Conservation (phyloP, 2,888 invertebrate species). For the Ophioninae sp. region DNA sequence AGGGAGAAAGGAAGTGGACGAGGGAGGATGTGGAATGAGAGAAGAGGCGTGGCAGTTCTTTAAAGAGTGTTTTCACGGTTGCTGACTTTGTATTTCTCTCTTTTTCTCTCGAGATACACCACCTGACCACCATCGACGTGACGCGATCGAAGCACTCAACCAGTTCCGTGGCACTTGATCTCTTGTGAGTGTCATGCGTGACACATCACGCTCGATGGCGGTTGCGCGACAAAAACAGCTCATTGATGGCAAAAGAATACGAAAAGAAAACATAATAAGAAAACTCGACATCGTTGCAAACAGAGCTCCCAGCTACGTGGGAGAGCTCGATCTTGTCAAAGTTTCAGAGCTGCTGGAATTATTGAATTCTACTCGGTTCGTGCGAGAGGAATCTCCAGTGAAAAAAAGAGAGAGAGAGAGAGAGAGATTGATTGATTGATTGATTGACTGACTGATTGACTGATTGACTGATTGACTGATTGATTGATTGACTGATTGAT, state of each 20-base stretch:
- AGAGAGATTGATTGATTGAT: too few species aligned
- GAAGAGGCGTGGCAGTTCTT: constrained; percentile 55
- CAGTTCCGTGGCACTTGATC: constrained; percentile 34
- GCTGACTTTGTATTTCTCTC: constrained; percentile 42
- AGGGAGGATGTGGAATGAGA: constrained; percentile 28
- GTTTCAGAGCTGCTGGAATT: background rate
- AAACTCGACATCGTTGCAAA: background rate
- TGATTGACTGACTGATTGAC: too few species aligned
- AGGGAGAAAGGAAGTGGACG: constrained; percentile 4
- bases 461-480: too few species aligned
- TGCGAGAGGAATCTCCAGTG: background rate
- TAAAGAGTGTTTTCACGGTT: constrained; percentile 66
- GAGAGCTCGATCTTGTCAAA: background rate
- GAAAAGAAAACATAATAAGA: background rate
- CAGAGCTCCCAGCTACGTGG: background rate
- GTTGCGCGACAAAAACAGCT: constrained; percentile 8
- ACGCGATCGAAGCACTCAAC: constrained; percentile 40
- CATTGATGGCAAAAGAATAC: background rate
- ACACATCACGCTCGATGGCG: constrained; percentile 49
- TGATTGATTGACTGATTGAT: too few species aligned
- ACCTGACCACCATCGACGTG: constrained; percentile 49
- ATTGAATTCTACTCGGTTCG: background rate
- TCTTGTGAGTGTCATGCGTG: constrained; percentile 62
- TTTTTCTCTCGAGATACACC: constrained; percentile 36
- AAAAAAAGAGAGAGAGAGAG: background rate